Evolutionary conservation across 2,797 vertebrate species (phyloP), one percentile per base, ranked within the genome.

Genomic region (Bucorvus abyssinicus): DNA sequence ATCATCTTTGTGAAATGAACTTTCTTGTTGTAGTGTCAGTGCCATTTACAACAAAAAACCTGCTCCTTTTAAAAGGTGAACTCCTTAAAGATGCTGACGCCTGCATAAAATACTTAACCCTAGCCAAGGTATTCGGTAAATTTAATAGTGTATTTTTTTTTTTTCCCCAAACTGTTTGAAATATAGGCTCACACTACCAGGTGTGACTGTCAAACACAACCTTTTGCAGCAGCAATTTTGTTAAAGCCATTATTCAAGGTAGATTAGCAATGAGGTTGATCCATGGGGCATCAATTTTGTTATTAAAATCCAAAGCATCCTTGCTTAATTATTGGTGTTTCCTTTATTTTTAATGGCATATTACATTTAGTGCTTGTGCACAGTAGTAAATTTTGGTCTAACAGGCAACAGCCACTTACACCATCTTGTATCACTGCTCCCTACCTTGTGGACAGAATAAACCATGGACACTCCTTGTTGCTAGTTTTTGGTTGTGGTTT

Each of bases 1-100:
- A 99, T 99, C 98, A 98, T 98, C 98, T 98, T 98, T 98, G 98
- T 97, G 98, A 98, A 98, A 98, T 98, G 98, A 98, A 98, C 98
- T 98, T 98, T 98, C 98, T 98, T 98, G 98, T 98, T 98, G 98
- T 98, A 97, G 98, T 98, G 98, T 98, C 98, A 97, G 97, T 98
- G 98, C 97, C 97, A 97, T 98, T 98, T 98, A 98, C 98, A 98
- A 98, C 97, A 97, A 97, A 98, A 98, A 98, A 95, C 97, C 95
- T 97, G 97, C 97, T 98, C 96, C 97, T 95, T 97, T 98, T 98
- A 97, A 97, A 98, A 98, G 97, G 98, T 98, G 98, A 97, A 97
- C 96, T 94, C 92, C 85, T 93, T 92, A 92, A 97, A 98, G 93
- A 97, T 98, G 98, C 98, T 98, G 98, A 98, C 81, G 91, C 71